A percentile compares a stretch with the other conserved stretches of the same genome.
phyloP scores from a whole-genome alignment of 2,888 invertebrate genomes.

The Chrysopilus asiliformis region DNA sequence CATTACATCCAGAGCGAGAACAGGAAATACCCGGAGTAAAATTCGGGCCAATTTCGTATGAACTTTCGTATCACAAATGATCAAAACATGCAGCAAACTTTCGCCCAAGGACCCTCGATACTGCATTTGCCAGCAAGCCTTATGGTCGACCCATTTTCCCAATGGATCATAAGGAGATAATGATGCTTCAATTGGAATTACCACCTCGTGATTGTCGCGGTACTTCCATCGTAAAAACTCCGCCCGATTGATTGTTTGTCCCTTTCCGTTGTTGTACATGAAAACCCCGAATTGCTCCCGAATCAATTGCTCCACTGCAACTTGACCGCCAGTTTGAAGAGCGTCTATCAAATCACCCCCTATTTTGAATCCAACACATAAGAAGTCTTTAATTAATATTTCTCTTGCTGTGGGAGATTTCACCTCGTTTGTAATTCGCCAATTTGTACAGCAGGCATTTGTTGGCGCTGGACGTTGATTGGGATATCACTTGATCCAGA shows the following conservation, averaged over 20 bases:
- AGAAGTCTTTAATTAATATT: not conserved
- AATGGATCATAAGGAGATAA: slow-evolving; percentile 75
- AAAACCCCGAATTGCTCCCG: slow-evolving; percentile 75
- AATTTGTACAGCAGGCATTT: slow-evolving; percentile 76
- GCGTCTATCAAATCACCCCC: slow-evolving; percentile 82
- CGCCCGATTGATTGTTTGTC: slow-evolving; percentile 71
- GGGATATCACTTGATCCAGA: slow-evolving; percentile 79
- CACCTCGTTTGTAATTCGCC: slow-evolving; percentile 80
- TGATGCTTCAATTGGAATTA: slow-evolving; percentile 77
- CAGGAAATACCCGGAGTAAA: slow-evolving; percentile 81
- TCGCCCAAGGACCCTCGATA: slow-evolving; percentile 92
- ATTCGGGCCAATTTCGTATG: slow-evolving; percentile 63
- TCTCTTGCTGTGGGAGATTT: not conserved
- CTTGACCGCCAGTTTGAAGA: slow-evolving; percentile 69
- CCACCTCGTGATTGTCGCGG: slow-evolving; percentile 67
- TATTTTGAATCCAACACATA: no score
- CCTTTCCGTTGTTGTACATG: slow-evolving; percentile 77
- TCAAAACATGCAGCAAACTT: slow-evolving; percentile 83
- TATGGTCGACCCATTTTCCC: slow-evolving; percentile 78
- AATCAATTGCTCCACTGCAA: slow-evolving; percentile 71
- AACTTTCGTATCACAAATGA: slow-evolving; percentile 83
- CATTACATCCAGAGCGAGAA: slow-evolving; percentile 81
- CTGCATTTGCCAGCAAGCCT: slow-evolving; percentile 96
- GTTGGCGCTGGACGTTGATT: slow-evolving; percentile 65
- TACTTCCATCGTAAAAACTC: slow-evolving; percentile 86